Percentiles rank a stretch among this genome's conserved stretches.
Conservation (phyloP, 2,888 invertebrate species). For the Buathra laborator region DNA sequence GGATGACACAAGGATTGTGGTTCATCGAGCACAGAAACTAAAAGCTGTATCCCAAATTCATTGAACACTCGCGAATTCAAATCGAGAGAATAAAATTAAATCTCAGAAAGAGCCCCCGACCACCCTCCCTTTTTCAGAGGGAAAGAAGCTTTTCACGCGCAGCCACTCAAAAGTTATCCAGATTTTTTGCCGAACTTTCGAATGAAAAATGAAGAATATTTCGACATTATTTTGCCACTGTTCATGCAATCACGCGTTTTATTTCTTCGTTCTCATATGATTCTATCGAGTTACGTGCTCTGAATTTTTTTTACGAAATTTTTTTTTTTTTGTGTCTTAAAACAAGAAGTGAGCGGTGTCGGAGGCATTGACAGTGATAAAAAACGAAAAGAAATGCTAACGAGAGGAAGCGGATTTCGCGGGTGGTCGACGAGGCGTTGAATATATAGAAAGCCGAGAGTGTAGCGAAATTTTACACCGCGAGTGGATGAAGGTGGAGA, state of each 20-base stretch:
- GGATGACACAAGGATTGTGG: background rate
- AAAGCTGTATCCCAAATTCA: background rate
- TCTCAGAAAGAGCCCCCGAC: background rate
- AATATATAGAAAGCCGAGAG: background rate
- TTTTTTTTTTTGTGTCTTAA: background rate
- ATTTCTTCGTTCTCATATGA: background rate
- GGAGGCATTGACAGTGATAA: background rate
- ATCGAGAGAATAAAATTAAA: background rate
- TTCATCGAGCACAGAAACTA: constrained; percentile 5
- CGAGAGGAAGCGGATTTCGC: constrained; percentile 1
- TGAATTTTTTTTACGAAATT: background rate
- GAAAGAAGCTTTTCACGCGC: background rate
- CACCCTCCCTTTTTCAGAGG: background rate
- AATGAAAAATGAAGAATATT: no score
- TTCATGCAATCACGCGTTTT: background rate
- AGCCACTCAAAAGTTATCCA: background rate
- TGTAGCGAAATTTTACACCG: background rate
- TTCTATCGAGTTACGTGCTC: background rate
- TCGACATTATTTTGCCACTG: no score
- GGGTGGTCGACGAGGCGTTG: background rate
- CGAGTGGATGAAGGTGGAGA: constrained; percentile 27
- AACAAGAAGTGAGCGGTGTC: background rate
- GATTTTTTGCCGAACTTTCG: background rate
- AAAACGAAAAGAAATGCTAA: background rate
- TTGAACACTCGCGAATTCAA: constrained; percentile 10